Base-by-base conservation (phyloP, 2,888 invertebrate species). In the Eumacrocentrus americanus region DNA sequence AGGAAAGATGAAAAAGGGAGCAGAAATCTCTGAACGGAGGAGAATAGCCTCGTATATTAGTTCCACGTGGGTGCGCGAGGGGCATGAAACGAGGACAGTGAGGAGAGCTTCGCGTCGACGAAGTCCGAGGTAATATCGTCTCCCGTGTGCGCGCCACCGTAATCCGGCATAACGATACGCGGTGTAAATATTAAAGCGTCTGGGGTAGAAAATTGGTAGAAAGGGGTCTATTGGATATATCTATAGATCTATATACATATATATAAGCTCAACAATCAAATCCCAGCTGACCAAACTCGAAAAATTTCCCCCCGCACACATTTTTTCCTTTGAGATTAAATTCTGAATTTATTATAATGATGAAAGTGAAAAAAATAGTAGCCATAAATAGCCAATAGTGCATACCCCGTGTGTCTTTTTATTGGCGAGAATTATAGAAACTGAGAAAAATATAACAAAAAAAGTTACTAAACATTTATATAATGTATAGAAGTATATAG, bases 91-190 rank as follows among this genome's bases (percentile, higher is more conserved):
- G 29, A 29, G 5, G 29, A 29, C 29, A 29, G 46, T 23, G 23
- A 25, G 37, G 48, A 46, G 22, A 42, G 62, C 53, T 53, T 57
- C 47, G 48, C 48, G 38, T 42, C 44, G 34, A 34, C 44, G 35
- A 34, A 42, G 54, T 54, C 54, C 54, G 34, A 54, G 44, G 42
- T 54, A 54, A 54, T 54, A 54, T 54, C 54, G 44, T 54, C 42
- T 34, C 54, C 20, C 44, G 44, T 54, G 54, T 54, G 54, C 54
- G 29, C 44, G 18, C 54, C 18, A 35, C 44, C 44, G 34, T 54
- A 54, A 54, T 54, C 54, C 54, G 34, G 54, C 54, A 44, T 54
- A 54, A 54, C 54, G 54, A 54, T 54, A 54, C 54, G 54, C 54
- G 54, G 54, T 54, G 54, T 44, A 54, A 54, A 54, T 54, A 54